A percentile compares a stretch with the other conserved stretches of the same genome.
Evolutionary conservation across 2,888 invertebrate species (phyloP).

Genomic region (Nowickia ferox): DNA sequence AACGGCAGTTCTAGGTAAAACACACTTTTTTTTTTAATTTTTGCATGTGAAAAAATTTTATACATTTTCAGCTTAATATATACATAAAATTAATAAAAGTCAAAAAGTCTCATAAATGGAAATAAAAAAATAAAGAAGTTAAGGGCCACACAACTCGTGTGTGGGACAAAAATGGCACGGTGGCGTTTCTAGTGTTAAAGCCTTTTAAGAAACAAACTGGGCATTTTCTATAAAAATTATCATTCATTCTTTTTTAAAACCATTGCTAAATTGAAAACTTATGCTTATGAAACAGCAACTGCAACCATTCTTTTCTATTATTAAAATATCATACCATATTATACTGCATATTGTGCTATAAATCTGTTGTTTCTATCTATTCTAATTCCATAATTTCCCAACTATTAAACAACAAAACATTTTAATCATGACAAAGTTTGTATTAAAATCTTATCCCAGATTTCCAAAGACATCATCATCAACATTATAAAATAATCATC

Average conservation of each 20-base stretch:
- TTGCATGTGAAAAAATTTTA: too few relatives aligned
- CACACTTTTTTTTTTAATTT: too few relatives aligned
- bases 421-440: constrained; percentile 11
- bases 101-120: too few relatives aligned
- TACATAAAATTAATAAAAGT: too few relatives aligned
- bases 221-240: too few relatives aligned
- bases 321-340: background rate
- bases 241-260: background rate
- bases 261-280: background rate
- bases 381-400: constrained; percentile 16
- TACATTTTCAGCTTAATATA: too few relatives aligned
- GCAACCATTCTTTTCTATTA: background rate
- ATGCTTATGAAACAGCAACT: background rate
- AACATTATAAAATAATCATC: constrained; percentile 56
- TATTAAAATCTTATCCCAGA: constrained; percentile 52
- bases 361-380: background rate
- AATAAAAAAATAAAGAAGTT: too few relatives aligned
- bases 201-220: too few relatives aligned
- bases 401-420: constrained; percentile 21
- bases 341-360: background rate
- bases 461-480: constrained; percentile 31
- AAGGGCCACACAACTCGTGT: too few relatives aligned
- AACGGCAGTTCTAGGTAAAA: too few relatives aligned
- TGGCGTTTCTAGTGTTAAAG: too few relatives aligned
- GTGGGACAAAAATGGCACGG: too few relatives aligned